A percentile compares a stretch with the other conserved stretches of the same genome.
Conservation (phyloP, 2,113 vertebrate species). For the Apteryx owenii region DNA sequence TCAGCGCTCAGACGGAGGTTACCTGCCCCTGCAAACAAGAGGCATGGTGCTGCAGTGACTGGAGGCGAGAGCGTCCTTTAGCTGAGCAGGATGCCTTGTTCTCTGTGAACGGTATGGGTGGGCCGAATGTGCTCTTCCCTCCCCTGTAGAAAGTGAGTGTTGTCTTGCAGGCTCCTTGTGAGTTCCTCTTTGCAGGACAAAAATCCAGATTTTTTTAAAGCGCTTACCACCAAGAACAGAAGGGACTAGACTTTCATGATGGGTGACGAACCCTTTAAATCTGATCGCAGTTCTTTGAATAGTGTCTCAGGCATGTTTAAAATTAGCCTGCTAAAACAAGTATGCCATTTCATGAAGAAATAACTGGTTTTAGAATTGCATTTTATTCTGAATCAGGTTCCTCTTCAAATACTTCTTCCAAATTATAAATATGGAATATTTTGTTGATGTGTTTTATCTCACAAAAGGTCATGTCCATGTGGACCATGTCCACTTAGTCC, state of each 20-base stretch:
- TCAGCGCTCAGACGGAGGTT: background rate
- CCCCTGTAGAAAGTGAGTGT: background rate
- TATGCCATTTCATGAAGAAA: background rate
- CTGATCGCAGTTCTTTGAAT: background rate
- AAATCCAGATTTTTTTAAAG: background rate
- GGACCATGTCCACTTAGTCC: rapidly evolving
- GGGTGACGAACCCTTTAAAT: background rate
- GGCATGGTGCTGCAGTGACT: background rate
- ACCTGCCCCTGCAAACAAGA: background rate
- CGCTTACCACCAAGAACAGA: background rate
- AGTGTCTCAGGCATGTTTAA: background rate
- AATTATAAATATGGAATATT: background rate
- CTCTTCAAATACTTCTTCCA: background rate
- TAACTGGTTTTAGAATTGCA: background rate
- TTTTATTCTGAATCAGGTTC: background rate
- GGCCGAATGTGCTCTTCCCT: background rate
- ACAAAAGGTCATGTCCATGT: background rate
- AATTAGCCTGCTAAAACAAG: background rate
- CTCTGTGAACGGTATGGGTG: background rate
- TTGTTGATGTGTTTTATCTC: background rate
- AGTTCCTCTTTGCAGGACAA: background rate
- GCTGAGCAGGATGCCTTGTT: background rate
- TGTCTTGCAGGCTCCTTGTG: background rate
- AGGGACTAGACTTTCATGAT: background rate
- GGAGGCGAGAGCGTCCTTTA: background rate